Conservation (phyloP, 2,797 vertebrate genomes). For the Euphonia xanthogaster region DNA sequence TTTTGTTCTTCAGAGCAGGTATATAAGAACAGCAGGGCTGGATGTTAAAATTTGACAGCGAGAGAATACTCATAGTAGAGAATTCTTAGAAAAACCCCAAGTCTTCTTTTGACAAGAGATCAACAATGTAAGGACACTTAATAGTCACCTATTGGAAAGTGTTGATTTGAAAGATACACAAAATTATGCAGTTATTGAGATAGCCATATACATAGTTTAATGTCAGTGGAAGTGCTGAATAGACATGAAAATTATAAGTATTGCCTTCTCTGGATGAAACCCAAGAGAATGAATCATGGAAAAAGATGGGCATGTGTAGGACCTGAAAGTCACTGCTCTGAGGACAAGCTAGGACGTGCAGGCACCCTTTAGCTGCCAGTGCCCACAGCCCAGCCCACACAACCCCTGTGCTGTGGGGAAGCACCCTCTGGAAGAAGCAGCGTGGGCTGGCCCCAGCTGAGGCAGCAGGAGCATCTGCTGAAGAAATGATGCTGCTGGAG, state of each 20-base stretch:
- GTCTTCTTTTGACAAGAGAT: not conserved
- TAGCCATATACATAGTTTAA: not conserved
- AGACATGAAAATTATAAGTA: not conserved
- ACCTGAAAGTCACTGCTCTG: not conserved
- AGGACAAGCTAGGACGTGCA: not conserved
- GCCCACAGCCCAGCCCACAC: not conserved
- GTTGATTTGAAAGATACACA: not conserved
- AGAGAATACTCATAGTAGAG: not conserved
- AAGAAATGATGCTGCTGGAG: not conserved
- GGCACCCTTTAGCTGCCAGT: not conserved
- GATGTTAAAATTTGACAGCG: not conserved
- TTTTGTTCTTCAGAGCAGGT: not conserved
- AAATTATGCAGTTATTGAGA: not conserved
- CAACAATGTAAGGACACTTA: not conserved
- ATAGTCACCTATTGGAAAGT: not conserved
- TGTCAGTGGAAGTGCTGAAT: not conserved
- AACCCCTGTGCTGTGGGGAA: fast-evolving
- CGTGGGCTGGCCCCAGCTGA: not conserved
- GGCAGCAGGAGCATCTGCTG: not conserved
- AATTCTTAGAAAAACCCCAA: not conserved
- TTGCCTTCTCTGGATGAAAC: not conserved
- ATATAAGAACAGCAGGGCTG: not conserved
- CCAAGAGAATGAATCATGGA: not conserved
- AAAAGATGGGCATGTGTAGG: not conserved
- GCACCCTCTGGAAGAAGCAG: not conserved